phyloP scores from a whole-genome alignment of 2,888 invertebrate species.

The Cerastis rubricosa region DNA sequence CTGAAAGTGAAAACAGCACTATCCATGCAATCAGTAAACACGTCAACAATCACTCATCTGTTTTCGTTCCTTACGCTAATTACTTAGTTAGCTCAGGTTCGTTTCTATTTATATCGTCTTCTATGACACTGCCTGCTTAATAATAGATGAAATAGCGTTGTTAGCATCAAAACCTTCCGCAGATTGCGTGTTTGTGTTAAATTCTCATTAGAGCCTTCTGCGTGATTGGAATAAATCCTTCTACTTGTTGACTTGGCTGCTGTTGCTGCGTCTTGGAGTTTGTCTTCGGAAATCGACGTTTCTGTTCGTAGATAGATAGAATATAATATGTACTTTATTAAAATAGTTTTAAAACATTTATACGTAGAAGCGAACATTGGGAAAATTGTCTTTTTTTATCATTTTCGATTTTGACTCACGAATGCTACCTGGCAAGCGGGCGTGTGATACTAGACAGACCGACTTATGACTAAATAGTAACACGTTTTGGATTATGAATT shows the following conservation, averaged over 20 bases:
- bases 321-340: too few species aligned
- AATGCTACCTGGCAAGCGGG: too few species aligned
- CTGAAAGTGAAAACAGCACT: constrained; percentile 32
- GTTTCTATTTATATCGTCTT: constrained; percentile 57
- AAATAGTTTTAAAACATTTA: too few species aligned
- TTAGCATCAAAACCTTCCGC: constrained; percentile 72
- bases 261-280: constrained; percentile 27
- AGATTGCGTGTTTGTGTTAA: constrained; percentile 73
- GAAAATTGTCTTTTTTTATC: too few species aligned
- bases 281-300: background rate
- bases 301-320: background rate
- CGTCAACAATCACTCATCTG: constrained; percentile 23
- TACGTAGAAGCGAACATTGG: too few species aligned
- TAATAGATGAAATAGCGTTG: constrained; percentile 70
- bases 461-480: too few species aligned
- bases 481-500: too few species aligned
- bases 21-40: constrained; percentile 11
- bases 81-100: constrained; percentile 56
- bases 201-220: constrained; percentile 71
- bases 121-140: constrained; percentile 54
- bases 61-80: constrained; percentile 50
- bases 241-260: constrained; percentile 43
- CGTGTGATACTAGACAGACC: too few species aligned
- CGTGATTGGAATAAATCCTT: constrained; percentile 65
- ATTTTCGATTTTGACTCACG: too few species aligned